These are phyloP conservation scores for Neopipo cinnamomea DNA, from an alignment of 2,113 vertebrate genomes.

Conservation along the genomic window DNA sequence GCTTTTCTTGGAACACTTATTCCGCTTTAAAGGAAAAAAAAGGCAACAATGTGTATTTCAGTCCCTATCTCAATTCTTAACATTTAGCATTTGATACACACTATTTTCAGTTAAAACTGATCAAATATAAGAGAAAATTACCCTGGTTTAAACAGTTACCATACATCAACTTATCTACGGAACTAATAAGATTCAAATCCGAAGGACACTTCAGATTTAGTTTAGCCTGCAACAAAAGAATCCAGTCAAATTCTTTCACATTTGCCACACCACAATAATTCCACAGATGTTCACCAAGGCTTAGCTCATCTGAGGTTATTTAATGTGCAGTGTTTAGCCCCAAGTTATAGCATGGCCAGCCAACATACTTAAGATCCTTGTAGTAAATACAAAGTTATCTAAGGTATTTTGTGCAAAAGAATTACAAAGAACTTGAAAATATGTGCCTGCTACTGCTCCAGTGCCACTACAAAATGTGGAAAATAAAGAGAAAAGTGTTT, in stretches of 20 bases:
- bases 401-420: not conserved
- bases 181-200: not conserved
- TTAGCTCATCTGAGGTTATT: not conserved
- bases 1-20: not conserved
- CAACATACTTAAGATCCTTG: not conserved
- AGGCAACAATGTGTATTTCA: not conserved
- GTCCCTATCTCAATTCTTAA: not conserved
- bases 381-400: not conserved
- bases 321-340: not conserved
- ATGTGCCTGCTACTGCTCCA: not conserved
- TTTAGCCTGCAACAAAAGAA: not conserved
- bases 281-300: not conserved
- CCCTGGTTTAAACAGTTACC: not conserved
- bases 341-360: not conserved
- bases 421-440: not conserved
- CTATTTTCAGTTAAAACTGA: not conserved
- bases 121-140: not conserved
- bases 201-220: not conserved
- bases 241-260: not conserved
- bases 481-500: not conserved
- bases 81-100: not conserved
- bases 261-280: not conserved
- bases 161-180: not conserved
- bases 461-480: not conserved
- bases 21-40: not conserved